phyloP scores from a whole-genome alignment of 2,888 invertebrate species.

The Apodemia mormo region DNA sequence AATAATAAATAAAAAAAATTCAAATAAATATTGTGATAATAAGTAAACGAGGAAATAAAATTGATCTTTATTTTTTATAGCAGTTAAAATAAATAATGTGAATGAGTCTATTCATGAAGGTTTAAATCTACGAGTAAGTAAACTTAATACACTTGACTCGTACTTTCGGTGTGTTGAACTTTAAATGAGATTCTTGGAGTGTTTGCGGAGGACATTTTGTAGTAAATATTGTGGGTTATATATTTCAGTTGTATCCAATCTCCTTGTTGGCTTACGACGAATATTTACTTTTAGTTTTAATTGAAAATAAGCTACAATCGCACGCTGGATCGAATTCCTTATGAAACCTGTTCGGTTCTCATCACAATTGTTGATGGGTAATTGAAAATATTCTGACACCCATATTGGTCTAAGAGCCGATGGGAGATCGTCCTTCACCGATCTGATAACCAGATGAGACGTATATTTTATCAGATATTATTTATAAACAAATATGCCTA shows the following conservation, averaged over 20 bases:
- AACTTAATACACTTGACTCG: slow-evolving; percentile 30
- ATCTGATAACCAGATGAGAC: no score
- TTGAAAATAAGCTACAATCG: not conserved
- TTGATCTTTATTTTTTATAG: not conserved
- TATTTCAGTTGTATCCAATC: slow-evolving; percentile 8
- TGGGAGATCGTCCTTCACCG: no score
- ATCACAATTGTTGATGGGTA: no score
- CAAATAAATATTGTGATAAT: no score
- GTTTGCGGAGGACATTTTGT: slow-evolving; percentile 23
- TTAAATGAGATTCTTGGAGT: slow-evolving; percentile 31
- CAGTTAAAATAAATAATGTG: not conserved
- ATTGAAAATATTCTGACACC: no score
- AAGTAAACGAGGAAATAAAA: no score
- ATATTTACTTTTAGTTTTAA: not conserved
- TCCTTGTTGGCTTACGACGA: not conserved
- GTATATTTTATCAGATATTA: no score
- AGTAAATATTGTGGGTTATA: slow-evolving; percentile 10
- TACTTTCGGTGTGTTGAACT: slow-evolving; percentile 27
- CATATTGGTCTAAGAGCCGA: no score
- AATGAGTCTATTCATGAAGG: slow-evolving; percentile 4
- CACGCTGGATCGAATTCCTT: no score
- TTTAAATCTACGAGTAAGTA: slow-evolving; percentile 14
- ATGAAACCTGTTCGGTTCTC: no score
- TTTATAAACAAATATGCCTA: no score
- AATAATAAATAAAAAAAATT: no score